Evolutionary conservation across 2,888 invertebrate species (phyloP).

Genomic region (Sinelater perroti): DNA sequence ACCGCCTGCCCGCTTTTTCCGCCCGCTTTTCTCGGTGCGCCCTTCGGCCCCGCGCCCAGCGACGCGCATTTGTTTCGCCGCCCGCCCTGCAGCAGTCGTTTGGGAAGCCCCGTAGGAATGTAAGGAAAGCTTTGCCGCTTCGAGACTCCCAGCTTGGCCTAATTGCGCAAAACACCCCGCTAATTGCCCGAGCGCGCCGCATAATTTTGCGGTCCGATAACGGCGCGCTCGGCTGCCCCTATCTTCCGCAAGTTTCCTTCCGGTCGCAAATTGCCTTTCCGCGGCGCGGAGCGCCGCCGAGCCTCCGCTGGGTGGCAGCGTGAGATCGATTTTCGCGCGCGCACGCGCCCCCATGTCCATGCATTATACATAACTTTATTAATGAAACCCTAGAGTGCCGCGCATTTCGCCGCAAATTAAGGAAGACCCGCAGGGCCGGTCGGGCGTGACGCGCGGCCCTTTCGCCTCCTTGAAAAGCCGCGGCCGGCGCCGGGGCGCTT

Average conservation of each 20-base stretch:
- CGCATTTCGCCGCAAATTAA: constrained; percentile 22
- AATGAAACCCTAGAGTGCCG: constrained; percentile 30
- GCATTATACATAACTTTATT: constrained; percentile 36
- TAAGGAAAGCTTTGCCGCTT: no score
- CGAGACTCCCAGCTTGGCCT: no score
- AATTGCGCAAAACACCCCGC: no score
- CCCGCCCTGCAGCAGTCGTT: no score
- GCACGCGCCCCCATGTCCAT: constrained; percentile 43
- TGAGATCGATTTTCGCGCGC: constrained; percentile 47
- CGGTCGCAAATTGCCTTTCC: background rate
- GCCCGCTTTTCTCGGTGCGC: background rate
- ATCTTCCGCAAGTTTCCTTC: constrained; percentile 10
- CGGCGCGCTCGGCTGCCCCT: constrained; percentile 7
- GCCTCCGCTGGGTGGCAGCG: constrained; percentile 37
- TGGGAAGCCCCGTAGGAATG: no score
- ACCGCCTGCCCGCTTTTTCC: background rate
- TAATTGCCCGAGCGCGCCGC: no score
- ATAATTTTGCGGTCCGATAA: constrained; percentile 21
- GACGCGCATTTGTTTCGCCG: no score
- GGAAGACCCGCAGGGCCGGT: constrained; percentile 4
- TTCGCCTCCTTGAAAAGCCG: no score
- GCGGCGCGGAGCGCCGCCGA: no score
- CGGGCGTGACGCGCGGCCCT: constrained; percentile 9
- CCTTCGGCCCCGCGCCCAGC: background rate
- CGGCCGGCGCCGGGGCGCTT: no score